Base-by-base conservation (phyloP, 2,797 vertebrate species). In the Meriones psammophilus region DNA sequence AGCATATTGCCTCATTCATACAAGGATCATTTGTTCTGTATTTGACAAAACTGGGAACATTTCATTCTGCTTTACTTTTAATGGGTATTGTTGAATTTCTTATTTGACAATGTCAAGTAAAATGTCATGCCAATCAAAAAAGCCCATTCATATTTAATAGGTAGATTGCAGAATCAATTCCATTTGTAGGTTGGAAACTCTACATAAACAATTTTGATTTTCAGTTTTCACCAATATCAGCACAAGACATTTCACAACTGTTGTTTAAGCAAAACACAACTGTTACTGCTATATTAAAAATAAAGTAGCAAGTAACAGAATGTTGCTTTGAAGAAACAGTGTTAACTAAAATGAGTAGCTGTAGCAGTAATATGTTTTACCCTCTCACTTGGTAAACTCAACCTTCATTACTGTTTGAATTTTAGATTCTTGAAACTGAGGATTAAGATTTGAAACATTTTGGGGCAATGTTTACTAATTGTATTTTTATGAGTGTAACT, bases 221-320 rank as follows among this genome's bases (percentile, higher is more conserved):
- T 96, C 85, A 94, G 84, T 93, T 97, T 97, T 97, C 95, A 96
- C 80, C 80, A 88, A 42, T 62, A 97, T 89, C 73, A 96, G 87
- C 85, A 96, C 26, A 95, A 97, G 94, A 97, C 93, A 66, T 46
- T 97, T 98, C 93, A 94, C 88, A 97, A 96, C 80, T 98, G 88
- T 97, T 97, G 94, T 98, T 98, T 98, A 97, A 97, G 97, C 95
- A 97, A 98, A 98, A 62, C n/a, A 20, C 96, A 98, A 97, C 92
- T 96, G 1, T 95, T 98, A 0, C 83, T 97, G 83, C 88, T 97
- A 81, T 83, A 89, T 74, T 95, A 76, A 96, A 71, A 60, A 58
- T 36, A 93, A 68, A 89, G 73, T 92, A 96, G 84, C 88, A 95
- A 97, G 90, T 88, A 97, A 96, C 20, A 96, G 76, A 97, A 97